Evolutionary conservation across 1,140 invertebrate species (phyloP).

Genomic region (Anadara kagoshimensis): DNA sequence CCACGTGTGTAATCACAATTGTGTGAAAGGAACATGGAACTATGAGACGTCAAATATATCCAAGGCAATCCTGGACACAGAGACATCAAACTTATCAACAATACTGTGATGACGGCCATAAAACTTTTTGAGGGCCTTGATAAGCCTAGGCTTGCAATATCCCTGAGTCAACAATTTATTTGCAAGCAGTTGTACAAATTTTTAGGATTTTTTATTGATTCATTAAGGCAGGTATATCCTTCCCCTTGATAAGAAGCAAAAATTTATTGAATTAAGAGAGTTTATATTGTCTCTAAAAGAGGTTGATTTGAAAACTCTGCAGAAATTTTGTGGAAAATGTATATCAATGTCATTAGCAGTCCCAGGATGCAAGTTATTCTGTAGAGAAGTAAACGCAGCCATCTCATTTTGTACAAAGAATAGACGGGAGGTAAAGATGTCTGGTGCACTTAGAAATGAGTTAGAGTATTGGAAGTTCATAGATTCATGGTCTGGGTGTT

Average conservation of each 20-base stretch:
- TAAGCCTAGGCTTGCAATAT: too few relatives aligned
- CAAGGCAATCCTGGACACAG: too few relatives aligned
- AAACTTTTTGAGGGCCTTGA: too few relatives aligned
- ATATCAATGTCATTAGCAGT: conserved; percentile 23
- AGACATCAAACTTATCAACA: too few relatives aligned
- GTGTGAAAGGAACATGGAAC: too few relatives aligned
- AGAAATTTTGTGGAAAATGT: conserved; percentile 23
- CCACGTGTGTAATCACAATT: too few relatives aligned
- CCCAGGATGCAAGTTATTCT: conserved; percentile 10
- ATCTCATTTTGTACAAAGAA: conserved; percentile 10
- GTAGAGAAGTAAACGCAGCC: conserved; percentile 11
- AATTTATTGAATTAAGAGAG: conserved; percentile 15
- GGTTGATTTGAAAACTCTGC: conserved; percentile 13
- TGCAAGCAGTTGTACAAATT: too few relatives aligned
- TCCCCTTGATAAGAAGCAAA: conserved; percentile 7
- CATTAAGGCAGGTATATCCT: conserved; percentile 14
- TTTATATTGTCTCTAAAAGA: background rate
- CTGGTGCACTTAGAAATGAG: background rate
- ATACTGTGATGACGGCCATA: too few relatives aligned
- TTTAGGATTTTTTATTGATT: conserved; percentile 22
- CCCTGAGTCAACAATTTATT: too few relatives aligned
- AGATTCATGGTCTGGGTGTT: conserved; percentile 5
- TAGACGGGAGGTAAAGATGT: background rate
- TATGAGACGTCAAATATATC: too few relatives aligned
- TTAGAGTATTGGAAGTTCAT: conserved; percentile 24